Conservation (phyloP, 2,888 invertebrate species). For the Lissonota sp. region DNA sequence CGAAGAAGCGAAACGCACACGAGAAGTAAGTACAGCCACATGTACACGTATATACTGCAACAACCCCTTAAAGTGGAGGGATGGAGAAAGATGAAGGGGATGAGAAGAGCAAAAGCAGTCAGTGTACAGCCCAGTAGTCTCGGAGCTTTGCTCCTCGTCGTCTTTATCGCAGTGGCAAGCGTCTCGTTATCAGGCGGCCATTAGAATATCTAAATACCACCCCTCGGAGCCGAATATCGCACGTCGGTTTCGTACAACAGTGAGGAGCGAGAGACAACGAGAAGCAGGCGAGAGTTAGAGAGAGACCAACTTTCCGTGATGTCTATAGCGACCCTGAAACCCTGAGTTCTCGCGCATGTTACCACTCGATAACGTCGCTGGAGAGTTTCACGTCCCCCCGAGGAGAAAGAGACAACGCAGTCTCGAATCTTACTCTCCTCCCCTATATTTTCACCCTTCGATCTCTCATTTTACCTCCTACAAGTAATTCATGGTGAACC, state of each 20-base stretch:
- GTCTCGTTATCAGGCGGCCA: conserved; percentile 83
- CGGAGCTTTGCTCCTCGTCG: conserved; percentile 69
- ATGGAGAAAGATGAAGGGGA: conserved; percentile 5
- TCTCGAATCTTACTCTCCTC: conserved; percentile 7
- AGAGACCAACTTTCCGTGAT: conserved; percentile 22
- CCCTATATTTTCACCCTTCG: conserved; percentile 15
- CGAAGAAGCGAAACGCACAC: conserved; percentile 32
- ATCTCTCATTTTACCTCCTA: neutral
- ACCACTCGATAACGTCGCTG: conserved; percentile 72
- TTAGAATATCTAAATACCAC: conserved; percentile 85
- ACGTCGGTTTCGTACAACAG: conserved; percentile 16
- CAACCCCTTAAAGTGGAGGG: conserved; percentile 2
- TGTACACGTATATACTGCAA: conserved; percentile 20
- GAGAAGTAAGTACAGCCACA: conserved; percentile 25
- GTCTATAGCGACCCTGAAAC: conserved; percentile 13
- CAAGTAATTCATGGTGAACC: too few species aligned
- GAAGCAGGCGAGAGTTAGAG: conserved; percentile 32
- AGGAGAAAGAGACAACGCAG: conserved; percentile 48
- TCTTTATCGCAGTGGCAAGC: conserved; percentile 82
- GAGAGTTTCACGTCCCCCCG: conserved; percentile 53
- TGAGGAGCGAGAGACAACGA: conserved; percentile 46
- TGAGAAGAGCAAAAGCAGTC: conserved; percentile 3
- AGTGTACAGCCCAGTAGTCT: conserved; percentile 36
- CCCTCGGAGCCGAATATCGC: conserved; percentile 76
- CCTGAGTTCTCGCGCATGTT: conserved; percentile 65